Evolutionary conservation across 2,797 vertebrate genomes (phyloP), one percentile per base, ranked within the genome.

Genomic region (Chelmon rostratus): DNA sequence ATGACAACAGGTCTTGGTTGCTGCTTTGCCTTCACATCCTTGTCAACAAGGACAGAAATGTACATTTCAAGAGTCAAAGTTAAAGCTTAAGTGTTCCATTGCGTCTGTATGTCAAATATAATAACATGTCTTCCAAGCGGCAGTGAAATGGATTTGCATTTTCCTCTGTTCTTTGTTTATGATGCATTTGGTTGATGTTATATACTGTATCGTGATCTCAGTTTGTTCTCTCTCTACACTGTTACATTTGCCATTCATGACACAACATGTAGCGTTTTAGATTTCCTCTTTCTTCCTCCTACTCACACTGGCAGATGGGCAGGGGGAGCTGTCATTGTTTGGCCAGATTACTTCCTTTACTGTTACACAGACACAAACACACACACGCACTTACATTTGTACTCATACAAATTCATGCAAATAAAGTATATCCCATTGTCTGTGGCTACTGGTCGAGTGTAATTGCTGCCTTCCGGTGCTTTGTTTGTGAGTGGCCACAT

Each of bases 261-360:
- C 73, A 89, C 79, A 86, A 78, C 89, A 89, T 85, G 84, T 67
- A 79, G 85, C 78, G 68, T 86, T 87, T 82, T 63, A 67, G 73
- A 86, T 88, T 80, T 86, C 87, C 66, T 88, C 69, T 87, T 82
- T 82, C 86, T 76, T 79, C 86, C 86, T 89, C 90, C 91, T 85
- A 89, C 90, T 84, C 89, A 85, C 59, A 63, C 69, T 70, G 88
- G 77, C 91, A 94, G 92, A 94, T 93, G 91, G 90, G 77, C 63
- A 76, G 77, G 77, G 76, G 86, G 85, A 86, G 82, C 86, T 87
- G 84, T 82, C 77, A 88, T 89, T 90, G 88, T 91, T 86, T 74
- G 76, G 82, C 76, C 79, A 85, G 79, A 89, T 86, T 86, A 88
- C 72, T 77, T 82, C 71, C 64, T 82, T 75, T 53, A 74, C 66